Evolutionary conservation across 2,113 vertebrate species (phyloP), one percentile per base, ranked within the genome.

Genomic region (Saimiri boliviensis): DNA sequence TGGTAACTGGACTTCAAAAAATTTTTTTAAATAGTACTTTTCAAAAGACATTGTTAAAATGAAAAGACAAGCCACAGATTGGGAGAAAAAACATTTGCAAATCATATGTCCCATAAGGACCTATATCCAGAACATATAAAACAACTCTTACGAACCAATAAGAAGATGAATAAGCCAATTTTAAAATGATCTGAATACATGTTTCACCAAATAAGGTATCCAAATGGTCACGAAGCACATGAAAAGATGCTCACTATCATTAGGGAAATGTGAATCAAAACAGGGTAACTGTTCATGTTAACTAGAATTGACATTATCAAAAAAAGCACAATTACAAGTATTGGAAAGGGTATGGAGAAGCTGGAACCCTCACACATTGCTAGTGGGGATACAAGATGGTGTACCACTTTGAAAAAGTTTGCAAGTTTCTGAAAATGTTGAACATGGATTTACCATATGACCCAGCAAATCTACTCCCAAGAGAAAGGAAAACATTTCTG

Each of bases 291-390:
- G 5, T 14, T 52, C 40, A 8, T 45, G 16, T 0, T 37, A 20
- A 21, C 74, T 0, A 21, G 49, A 20, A 20, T 0, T 17, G 54
- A 49, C 45, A 2, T 27, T 3, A 52, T 11, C 20, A 8, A 4
- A 73, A n/a, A 16, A 10, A 20, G 23, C 32, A 40, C 47, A 13
- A 6, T 4, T 12, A 5, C 30, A 37, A 42, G 40, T 5, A 6
- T 1, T 11, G 5, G 4, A 5, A 9, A 27, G 40, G 13, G 2
- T 2, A 6, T 2, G 9, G 30, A 32, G 21, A 12, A 30, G 47
- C 21, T 4, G 19, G 37, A 35, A 8, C 30, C 54, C 13, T 47
- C 35, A 9, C 3, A 35, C 0, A 4, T 14, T 16, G 23, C 47
- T 60, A 11, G 13, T 13, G 52, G 66, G 47, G 37, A 76, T 7